Conservation (phyloP, 2,888 invertebrate genomes). For the Drosophila cracens region DNA sequence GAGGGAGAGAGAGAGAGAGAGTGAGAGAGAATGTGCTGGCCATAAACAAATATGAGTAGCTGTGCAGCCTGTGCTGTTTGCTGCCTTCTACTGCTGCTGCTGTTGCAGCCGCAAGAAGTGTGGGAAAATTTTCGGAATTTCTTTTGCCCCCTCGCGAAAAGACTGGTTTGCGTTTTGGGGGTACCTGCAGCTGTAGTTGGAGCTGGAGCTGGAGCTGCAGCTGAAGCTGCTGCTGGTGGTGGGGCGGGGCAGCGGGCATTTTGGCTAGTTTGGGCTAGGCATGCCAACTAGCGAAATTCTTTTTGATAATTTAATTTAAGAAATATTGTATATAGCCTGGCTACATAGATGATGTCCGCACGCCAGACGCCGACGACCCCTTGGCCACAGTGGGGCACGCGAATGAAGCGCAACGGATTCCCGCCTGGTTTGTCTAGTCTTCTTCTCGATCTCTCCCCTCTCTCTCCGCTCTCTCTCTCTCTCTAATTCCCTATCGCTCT, state of each 20-base stretch:
- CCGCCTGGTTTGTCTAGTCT: conserved; percentile 35
- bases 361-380: conserved; percentile 50
- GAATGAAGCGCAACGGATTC: conserved; percentile 53
- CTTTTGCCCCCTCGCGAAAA: conserved; percentile 56
- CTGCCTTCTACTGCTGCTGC: conserved; percentile 15
- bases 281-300: conserved; percentile 80
- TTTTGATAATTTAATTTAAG: conserved; percentile 79
- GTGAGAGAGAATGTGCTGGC: conserved; percentile 57
- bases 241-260: conserved; percentile 48
- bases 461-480: neutral
- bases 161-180: conserved; percentile 57
- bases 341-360: conserved; percentile 38
- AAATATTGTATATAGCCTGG: conserved; percentile 73
- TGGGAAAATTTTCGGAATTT: conserved; percentile 79
- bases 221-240: conserved; percentile 25
- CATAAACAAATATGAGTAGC: conserved; percentile 80
- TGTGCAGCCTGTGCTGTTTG: conserved; percentile 52
- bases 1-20: neutral
- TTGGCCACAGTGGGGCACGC: conserved; percentile 60
- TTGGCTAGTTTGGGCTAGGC: conserved; percentile 58
- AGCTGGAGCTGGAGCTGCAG: conserved; percentile 22
- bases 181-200: conserved; percentile 30
- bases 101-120: conserved; percentile 62
- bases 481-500: conserved; percentile 16
- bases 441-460: conserved; percentile 19